Evolutionary conservation across 2,797 vertebrate genomes (phyloP).

Genomic region (Ceryle rudis): DNA sequence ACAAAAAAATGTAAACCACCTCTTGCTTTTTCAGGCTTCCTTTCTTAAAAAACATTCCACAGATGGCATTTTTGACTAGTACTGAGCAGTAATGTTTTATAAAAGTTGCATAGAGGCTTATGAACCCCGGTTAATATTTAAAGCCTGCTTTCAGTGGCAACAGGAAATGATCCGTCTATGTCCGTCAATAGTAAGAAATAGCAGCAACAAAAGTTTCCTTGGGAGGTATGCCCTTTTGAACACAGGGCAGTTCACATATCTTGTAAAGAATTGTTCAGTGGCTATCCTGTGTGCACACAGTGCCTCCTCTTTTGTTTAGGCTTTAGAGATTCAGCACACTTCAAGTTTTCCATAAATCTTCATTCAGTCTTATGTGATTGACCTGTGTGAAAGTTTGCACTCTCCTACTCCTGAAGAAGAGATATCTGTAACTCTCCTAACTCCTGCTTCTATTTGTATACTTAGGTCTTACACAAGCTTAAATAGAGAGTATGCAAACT

Average conservation of each 20-base stretch:
- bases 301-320: background rate
- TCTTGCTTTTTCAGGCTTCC: background rate
- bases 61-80: slow-evolving; percentile 34
- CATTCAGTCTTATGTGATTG: background rate
- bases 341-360: background rate
- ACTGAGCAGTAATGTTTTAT: slow-evolving; percentile 12
- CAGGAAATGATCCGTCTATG: slow-evolving; percentile 46
- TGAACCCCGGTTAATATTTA: slow-evolving; percentile 71
- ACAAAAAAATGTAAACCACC: background rate
- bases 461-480: background rate
- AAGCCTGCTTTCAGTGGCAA: slow-evolving; percentile 43
- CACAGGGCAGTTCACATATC: background rate
- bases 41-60: background rate
- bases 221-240: slow-evolving; percentile 44
- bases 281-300: background rate
- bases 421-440: background rate
- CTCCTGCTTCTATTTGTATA: background rate
- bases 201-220: background rate
- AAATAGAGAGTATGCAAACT: background rate
- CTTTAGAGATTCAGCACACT: background rate
- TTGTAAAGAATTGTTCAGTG: slow-evolving; percentile 2
- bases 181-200: background rate
- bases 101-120: slow-evolving; percentile 46
- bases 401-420: background rate
- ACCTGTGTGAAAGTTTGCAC: background rate